Evolutionary conservation across 2,888 invertebrate genomes (phyloP).

Genomic region (Acheta domesticus): DNA sequence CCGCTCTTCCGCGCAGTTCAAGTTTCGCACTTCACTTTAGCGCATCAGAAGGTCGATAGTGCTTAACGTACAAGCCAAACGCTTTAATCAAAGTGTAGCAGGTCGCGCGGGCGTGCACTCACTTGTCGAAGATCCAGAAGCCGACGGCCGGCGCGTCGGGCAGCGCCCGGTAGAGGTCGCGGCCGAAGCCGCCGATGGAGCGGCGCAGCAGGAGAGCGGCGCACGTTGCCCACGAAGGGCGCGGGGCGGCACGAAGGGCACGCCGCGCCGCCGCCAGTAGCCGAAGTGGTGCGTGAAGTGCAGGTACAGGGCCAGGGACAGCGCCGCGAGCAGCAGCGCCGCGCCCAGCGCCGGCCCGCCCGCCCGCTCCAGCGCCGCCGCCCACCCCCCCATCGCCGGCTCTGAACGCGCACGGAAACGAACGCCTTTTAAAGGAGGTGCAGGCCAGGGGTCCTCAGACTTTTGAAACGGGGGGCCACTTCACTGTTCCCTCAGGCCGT

Average conservation of each 20-base stretch:
- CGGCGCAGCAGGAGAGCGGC: constrained; percentile 23
- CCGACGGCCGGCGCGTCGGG: constrained; percentile 30
- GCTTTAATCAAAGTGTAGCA: no score
- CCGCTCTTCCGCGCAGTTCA: no score
- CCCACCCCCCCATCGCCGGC: not conserved
- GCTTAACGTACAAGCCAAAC: no score
- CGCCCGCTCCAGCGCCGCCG: not conserved
- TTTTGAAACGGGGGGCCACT: no score
- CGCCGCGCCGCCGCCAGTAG: constrained; percentile 34
- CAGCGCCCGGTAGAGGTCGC: constrained; percentile 28
- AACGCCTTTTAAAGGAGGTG: no score
- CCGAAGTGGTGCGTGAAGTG: constrained; percentile 29
- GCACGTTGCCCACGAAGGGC: constrained; percentile 33
- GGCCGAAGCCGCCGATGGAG: constrained; percentile 25
- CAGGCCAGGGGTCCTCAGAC: no score
- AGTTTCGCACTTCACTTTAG: no score
- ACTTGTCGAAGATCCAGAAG: constrained; percentile 32
- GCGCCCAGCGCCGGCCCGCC: not conserved
- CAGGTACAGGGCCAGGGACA: constrained; percentile 22
- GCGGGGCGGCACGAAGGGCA: constrained; percentile 30
- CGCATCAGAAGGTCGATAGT: no score
- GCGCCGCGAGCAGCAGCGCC: not conserved
- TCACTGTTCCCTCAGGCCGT: no score
- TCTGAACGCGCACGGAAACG: no score
- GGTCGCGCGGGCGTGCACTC: not conserved